Percentiles rank a stretch among this genome's conserved stretches.
These are phyloP conservation scores for Ichneumoninae sp. DNA, from an alignment of 2,888 invertebrate genomes.

Conservation along the genomic window DNA sequence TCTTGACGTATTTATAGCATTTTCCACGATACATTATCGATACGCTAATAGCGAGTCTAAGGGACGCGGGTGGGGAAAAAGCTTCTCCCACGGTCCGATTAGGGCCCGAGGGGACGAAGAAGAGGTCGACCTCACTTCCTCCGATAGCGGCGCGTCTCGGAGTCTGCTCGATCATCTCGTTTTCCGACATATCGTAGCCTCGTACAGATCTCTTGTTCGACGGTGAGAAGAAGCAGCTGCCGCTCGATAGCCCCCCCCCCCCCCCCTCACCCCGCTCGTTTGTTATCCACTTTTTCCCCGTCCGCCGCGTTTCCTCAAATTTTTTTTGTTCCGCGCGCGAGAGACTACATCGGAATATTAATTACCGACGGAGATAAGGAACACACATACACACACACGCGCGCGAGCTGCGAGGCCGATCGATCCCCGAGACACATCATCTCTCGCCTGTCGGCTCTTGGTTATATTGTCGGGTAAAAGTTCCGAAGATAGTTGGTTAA, in stretches of 20 bases:
- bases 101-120: slow-evolving; percentile 61
- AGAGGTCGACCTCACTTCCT: slow-evolving; percentile 84
- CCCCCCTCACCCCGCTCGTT: slow-evolving; percentile 3
- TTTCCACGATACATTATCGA: slow-evolving; percentile 66
- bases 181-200: slow-evolving; percentile 18
- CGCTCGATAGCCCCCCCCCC: slow-evolving; percentile 49
- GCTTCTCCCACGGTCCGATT: slow-evolving; percentile 74
- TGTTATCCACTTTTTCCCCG: slow-evolving; percentile 49
- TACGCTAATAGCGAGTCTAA: slow-evolving; percentile 22
- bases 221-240: slow-evolving; percentile 60
- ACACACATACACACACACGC: not conserved
- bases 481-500: slow-evolving; percentile 73
- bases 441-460: not conserved
- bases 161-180: slow-evolving; percentile 74
- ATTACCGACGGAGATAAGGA: slow-evolving; percentile 75
- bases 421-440: slow-evolving; percentile 4
- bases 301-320: slow-evolving; percentile 54
- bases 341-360: slow-evolving; percentile 76
- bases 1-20: slow-evolving; percentile 66
- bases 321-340: not conserved
- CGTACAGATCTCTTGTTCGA: slow-evolving; percentile 31
- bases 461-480: not conserved
- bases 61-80: slow-evolving; percentile 65
- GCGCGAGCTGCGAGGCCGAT: slow-evolving; percentile 8
- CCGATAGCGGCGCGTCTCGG: slow-evolving; percentile 81